Evolutionary conservation across 2,888 invertebrate genomes (phyloP).

Genomic region (Melanophora roralis): DNA sequence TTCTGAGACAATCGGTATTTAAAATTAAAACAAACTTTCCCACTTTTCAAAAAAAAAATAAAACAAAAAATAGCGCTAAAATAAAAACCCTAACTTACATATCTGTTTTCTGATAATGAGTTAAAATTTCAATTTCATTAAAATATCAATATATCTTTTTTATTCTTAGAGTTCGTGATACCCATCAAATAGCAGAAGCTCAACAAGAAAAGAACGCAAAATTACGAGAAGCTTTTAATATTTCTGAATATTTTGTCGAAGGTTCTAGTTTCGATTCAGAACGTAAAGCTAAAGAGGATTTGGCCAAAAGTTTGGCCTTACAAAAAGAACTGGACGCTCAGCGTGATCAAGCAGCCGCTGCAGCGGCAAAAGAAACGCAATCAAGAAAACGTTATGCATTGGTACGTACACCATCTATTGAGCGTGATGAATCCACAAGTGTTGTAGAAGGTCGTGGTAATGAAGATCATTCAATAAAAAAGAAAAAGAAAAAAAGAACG

Average conservation of each 20-base stretch:
- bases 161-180: conserved; percentile 88
- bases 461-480: conserved; percentile 78
- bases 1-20: too few species aligned
- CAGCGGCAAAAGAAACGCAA: conserved; percentile 69
- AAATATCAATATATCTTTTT: neutral
- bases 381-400: conserved; percentile 82
- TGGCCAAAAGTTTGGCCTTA: conserved; percentile 77
- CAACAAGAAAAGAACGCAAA: conserved; percentile 97
- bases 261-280: conserved; percentile 94
- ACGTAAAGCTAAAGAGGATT: conserved; percentile 79
- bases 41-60: too few species aligned
- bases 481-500: conserved; percentile 86
- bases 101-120: too few species aligned
- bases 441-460: conserved; percentile 73
- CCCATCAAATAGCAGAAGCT: conserved; percentile 96
- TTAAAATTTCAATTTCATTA: too few species aligned
- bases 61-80: too few species aligned
- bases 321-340: conserved; percentile 77
- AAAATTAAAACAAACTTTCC: too few species aligned
- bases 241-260: conserved; percentile 94
- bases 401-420: conserved; percentile 86
- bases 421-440: conserved; percentile 73
- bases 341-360: conserved; percentile 74
- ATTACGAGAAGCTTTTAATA: conserved; percentile 95
- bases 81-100: too few species aligned